A percentile compares a stretch with the other conserved stretches of the same genome.
phyloP scores from a whole-genome alignment of 2,113 vertebrate genomes.

The Steatornis caripensis region DNA sequence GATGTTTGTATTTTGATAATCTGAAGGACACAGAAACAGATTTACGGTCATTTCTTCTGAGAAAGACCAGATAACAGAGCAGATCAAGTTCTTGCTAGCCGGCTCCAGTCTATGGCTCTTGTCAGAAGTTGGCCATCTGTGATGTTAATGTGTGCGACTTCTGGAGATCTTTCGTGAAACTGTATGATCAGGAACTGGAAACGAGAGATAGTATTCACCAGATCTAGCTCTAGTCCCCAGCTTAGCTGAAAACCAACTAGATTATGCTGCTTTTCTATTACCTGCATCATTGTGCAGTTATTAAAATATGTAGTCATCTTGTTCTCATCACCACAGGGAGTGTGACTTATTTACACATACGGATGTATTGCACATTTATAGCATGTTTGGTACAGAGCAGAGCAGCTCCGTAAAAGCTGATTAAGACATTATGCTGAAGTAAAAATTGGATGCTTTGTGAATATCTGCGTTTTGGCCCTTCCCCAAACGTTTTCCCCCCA shows the following conservation, averaged over 20 bases:
- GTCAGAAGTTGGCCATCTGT: not conserved
- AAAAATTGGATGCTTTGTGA: constrained; percentile 18
- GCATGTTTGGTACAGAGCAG: not conserved
- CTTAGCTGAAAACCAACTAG: not conserved
- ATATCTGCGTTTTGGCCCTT: constrained; percentile 33
- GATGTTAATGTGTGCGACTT: not conserved
- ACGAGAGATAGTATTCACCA: not conserved
- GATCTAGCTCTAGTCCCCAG: not conserved
- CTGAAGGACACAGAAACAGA: not conserved
- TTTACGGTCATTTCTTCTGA: not conserved
- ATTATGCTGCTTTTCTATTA: not conserved
- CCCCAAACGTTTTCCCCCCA: not conserved
- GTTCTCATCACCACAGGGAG: not conserved
- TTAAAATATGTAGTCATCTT: not conserved
- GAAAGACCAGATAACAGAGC: not conserved
- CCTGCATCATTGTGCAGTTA: not conserved
- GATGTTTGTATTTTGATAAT: not conserved
- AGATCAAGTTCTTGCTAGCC: not conserved
- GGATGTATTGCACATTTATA: not conserved
- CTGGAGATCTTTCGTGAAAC: not conserved
- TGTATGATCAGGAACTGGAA: not conserved
- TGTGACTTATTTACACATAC: not conserved
- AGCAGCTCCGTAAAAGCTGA: constrained; percentile 27
- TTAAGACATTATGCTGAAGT: not conserved
- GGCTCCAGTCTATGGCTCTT: not conserved